Evolutionary conservation across 1,140 invertebrate genomes (phyloP), one percentile per base, ranked within the genome.

Genomic region (Zaprionus davidi): DNA sequence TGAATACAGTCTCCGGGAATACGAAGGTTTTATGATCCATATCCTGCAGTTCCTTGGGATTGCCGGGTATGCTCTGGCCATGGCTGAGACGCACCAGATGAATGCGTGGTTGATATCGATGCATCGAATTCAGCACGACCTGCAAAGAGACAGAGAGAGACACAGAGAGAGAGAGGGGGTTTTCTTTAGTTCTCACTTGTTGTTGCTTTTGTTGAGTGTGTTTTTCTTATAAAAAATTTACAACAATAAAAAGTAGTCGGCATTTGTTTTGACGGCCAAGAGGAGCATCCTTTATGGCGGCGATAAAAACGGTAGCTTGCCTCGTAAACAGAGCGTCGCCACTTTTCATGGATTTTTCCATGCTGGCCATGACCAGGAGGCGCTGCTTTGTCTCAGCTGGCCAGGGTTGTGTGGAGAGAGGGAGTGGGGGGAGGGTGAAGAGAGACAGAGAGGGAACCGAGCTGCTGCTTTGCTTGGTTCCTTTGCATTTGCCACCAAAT

Each of bases 81-180:
- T 96, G 94, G 82, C 95, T 93, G 91, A 96, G 85, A 87, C 96
- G 91, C 26, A 98, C 97, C 87, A 99, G 93, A 93, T 99, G 98
- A 91, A 99, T 97, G 65, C 99, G 94, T 31, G 99, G 98, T 91
- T 99, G 98, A 93, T 99, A 99, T 93, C 99, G 98, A 94, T 99
- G 98, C 98, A 99, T 99, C n/a, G 98, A 99, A 93, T 99, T 99
- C 46, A 99, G 93, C 73, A 99, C 97, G 92, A 99, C 96, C 98
- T 99, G 95, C 36, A 94, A 70, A 57, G 44, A 57, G 26, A 17
- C 26, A 44, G 13, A 55, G 24, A 44, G 36, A 63, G 68, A 79
- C 77, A 15, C 2, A 5, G 24, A 26, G 24, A 26, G 24, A 24
- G 24, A 24, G 24, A 0, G n/a, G 51, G 12, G 26, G 46, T 44